phyloP scores from a whole-genome alignment of 1,140 invertebrate species.

The Bathynomus jamesi region DNA sequence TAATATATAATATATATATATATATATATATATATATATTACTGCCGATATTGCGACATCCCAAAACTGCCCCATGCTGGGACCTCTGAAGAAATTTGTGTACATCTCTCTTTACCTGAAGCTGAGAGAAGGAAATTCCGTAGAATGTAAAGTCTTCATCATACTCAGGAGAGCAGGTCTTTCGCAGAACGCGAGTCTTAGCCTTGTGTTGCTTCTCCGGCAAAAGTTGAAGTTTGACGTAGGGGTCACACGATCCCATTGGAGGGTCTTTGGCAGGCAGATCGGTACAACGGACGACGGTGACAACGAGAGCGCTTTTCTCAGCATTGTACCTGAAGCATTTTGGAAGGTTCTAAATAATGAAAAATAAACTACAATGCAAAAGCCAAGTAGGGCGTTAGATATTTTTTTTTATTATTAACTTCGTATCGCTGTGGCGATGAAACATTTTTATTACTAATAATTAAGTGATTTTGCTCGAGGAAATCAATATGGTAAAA shows the following conservation, averaged over 20 bases:
- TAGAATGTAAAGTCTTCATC: slow-evolving; percentile 97
- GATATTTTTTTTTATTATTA: background rate
- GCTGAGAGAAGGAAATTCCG: slow-evolving; percentile 72
- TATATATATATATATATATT: slow-evolving; percentile 6
- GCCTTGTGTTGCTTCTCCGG: slow-evolving; percentile 93
- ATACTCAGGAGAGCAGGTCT: slow-evolving; percentile 85
- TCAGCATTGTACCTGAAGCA: slow-evolving; percentile 69
- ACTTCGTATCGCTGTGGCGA: background rate
- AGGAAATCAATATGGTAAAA: background rate
- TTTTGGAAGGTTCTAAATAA: slow-evolving; percentile 35
- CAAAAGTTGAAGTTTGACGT: slow-evolving; percentile 85
- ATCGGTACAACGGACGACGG: slow-evolving; percentile 75
- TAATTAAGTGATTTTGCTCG: background rate
- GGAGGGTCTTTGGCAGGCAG: slow-evolving; percentile 69
- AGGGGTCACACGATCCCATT: slow-evolving; percentile 67
- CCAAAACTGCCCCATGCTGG: background rate
- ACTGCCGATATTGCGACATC: background rate
- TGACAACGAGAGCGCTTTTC: slow-evolving; percentile 81
- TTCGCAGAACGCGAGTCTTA: slow-evolving; percentile 85
- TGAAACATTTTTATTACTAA: background rate
- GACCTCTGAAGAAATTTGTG: too few species aligned
- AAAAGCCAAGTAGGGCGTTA: background rate
- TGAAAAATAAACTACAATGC: too few species aligned
- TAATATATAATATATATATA: background rate
- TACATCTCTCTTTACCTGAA: too few species aligned